phyloP scores from a whole-genome alignment of 2,888 invertebrate genomes.

The Stenotaenia linearis region DNA sequence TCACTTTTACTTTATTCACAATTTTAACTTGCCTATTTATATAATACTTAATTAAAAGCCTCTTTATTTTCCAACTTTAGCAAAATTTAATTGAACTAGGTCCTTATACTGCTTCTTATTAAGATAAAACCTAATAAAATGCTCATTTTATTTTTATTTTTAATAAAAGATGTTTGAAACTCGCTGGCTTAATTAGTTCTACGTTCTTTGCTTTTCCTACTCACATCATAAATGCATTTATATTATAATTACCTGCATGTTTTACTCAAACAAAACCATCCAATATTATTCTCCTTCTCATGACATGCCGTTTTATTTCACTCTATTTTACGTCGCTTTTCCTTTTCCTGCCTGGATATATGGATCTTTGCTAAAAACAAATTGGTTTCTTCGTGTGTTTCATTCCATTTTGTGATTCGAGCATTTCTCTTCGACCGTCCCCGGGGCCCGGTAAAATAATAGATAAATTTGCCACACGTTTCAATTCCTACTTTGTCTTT shows the following conservation, averaged over 20 bases:
- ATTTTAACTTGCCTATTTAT: neutral
- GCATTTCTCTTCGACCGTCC: neutral
- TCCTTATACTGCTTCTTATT: neutral
- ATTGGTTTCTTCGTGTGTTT: neutral
- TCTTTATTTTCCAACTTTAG: neutral
- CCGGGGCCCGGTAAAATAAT: neutral
- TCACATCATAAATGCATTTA: neutral
- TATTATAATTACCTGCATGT: neutral
- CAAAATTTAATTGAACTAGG: neutral
- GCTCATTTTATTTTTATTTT: neutral
- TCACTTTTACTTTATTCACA: too few relatives aligned
- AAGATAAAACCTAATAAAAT: neutral
- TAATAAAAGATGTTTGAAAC: neutral
- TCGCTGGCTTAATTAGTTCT: neutral
- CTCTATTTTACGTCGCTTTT: neutral
- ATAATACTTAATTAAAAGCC: neutral
- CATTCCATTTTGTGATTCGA: neutral
- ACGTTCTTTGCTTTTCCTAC: neutral
- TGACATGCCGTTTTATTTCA: neutral
- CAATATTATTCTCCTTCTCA: neutral
- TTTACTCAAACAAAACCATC: neutral
- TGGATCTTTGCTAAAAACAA: neutral
- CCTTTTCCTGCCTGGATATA: neutral
- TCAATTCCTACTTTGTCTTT: neutral
- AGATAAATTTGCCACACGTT: neutral